Base-by-base conservation (phyloP, 2,113 vertebrate species). In the Ailurus styani region DNA sequence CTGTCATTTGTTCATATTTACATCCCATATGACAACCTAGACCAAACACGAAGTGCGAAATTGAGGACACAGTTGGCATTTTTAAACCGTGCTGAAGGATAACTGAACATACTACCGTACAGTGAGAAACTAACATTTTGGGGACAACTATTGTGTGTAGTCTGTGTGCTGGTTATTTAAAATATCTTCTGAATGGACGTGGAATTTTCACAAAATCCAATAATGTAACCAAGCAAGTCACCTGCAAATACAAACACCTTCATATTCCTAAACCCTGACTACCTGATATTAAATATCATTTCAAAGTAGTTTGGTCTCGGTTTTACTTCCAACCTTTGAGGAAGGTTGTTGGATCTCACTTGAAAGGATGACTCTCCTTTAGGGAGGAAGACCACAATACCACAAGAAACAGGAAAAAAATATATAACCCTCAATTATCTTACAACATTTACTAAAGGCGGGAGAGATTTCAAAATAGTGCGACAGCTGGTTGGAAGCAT, bases 281-380 rank as follows among this genome's bases (percentile, higher is more conserved):
- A 88, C 93, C 95, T 98, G 91, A 96, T 95, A 97, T 98, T 98
- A 98, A 98, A 95, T 82, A 97, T 73, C 0, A 97, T 98, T 98
- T 98, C 97, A 97, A 98, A 98, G 98, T 96, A 18, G 52, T 98
- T 86, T 98, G 97, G 98, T 94, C 94, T 97, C 86, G 86, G 96
- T 97, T 95, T 97, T 96, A 97, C 98, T 98, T 96, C 81, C 93
- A 96, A 79, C 97, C 96, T 98, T 97, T 95, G 96, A 98, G 97
- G 73, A 98, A 98, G 97, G 82, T 87, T 97, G 83, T 95, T 98
- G 95, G 90, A 98, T 98, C 85, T 85, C 97, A 98, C 97, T 98
- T 98, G 91, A 98, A 98, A 98, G 98, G 85, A 96, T 79, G 42
- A 98, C 90, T 98, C 93, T 94, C 94, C 94, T 98, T 96, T 96